Conservation (phyloP, 2,797 vertebrate genomes). For the Scolopax rusticola region DNA sequence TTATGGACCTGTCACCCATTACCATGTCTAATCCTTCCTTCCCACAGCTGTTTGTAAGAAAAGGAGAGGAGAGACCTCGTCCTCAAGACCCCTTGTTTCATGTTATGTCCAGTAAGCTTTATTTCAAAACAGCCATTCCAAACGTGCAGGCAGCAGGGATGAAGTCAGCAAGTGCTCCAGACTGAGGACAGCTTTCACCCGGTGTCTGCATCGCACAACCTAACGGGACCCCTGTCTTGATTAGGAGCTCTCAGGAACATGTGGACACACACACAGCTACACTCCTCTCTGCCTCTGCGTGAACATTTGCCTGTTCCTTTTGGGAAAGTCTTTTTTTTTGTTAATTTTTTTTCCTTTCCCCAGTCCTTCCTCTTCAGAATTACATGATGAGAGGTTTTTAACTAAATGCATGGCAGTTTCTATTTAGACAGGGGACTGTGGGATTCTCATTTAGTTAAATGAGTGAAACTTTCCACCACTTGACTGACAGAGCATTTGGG, state of each 20-base stretch:
- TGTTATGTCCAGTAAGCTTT: not conserved
- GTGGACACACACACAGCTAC: not conserved
- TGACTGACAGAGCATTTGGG: constrained; percentile 5
- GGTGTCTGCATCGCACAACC: rapidly evolving
- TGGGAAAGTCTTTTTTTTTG: not conserved
- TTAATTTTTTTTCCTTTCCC: no score
- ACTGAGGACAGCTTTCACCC: not conserved
- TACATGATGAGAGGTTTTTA: not conserved
- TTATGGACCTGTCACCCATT: not conserved
- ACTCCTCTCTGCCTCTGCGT: not conserved
- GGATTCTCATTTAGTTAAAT: constrained; percentile 13
- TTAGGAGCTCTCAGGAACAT: not conserved
- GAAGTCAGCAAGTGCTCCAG: not conserved
- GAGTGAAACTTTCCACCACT: not conserved
- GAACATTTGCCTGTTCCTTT: not conserved
- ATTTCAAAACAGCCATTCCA: not conserved
- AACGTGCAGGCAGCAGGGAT: not conserved
- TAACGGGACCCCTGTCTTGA: not conserved
- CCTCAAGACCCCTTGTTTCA: not conserved
- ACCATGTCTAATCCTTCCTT: not conserved
- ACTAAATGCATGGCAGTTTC: not conserved
- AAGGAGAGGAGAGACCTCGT: not conserved
- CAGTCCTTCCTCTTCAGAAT: not conserved
- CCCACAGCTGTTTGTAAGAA: not conserved
- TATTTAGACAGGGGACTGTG: not conserved